Conservation (phyloP, 2,888 invertebrate genomes). For the Nomada goodeniana region DNA sequence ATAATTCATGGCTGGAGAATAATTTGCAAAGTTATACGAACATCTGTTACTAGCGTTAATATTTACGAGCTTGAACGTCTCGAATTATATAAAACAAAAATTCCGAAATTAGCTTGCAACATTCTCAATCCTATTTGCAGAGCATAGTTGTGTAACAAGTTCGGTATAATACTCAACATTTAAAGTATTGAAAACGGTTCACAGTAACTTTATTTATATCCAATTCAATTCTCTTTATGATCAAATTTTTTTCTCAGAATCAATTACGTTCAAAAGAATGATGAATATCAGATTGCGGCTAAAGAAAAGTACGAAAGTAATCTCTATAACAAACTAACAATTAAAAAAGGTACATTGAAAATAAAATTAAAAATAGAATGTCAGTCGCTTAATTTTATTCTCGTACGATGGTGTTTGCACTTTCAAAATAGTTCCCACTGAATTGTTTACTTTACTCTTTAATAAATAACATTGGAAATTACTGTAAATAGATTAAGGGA, state of each 20-base stretch:
- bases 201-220: neutral
- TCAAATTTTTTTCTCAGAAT: too few relatives aligned
- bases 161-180: neutral
- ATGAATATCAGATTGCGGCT: neutral
- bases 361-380: neutral
- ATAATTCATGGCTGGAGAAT: neutral
- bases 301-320: neutral
- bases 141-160: neutral
- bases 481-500: too few relatives aligned
- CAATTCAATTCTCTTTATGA: neutral
- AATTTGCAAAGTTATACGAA: neutral
- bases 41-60: neutral
- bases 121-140: too few relatives aligned
- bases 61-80: neutral
- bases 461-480: too few relatives aligned
- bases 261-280: neutral
- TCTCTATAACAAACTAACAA: neutral
- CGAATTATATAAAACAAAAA: neutral
- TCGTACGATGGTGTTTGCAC: too few relatives aligned
- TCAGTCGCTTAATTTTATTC: too few relatives aligned
- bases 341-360: neutral
- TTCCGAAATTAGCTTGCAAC: too few relatives aligned
- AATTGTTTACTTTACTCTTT: too few relatives aligned
- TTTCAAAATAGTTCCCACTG: too few relatives aligned
- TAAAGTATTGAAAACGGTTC: neutral